Base-by-base conservation (phyloP, 2,888 invertebrate species). In the Tupiocoris notatus region DNA sequence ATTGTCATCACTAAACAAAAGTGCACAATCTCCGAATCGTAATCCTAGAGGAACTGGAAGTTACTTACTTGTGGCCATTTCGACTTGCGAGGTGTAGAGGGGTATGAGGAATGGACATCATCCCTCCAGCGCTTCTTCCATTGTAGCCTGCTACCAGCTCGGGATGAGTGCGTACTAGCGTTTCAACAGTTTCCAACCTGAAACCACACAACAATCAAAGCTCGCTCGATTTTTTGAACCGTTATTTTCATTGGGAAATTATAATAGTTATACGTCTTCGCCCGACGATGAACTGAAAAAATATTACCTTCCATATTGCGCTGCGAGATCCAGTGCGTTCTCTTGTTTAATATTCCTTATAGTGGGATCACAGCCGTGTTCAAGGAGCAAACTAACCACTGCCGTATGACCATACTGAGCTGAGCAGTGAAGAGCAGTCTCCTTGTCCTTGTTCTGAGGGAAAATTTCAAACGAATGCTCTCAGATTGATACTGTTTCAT, bases 41-140 rank as follows among this genome's bases (percentile, higher is more conserved):
- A n/a, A n/a, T n/a, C n/a, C n/a, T n/a, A n/a, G n/a, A n/a, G n/a
- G n/a, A n/a, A n/a, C n/a, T n/a, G n/a, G n/a, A n/a, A 3, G 12
- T 39, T 7, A 88, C 90, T 89, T 83, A 93, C 92, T 91, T 91
- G 85, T 94, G 93, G 3, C 97, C 98, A 86, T 96, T 95, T 80
- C 94, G 90, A 83, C 95, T 93, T 78, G 97, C 97, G 80, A 95
- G 87, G 84, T 97, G 97, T n/a, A 98, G 87, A 0, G 96, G 93
- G 9, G 96, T 92, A 82, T 94, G 91, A 77, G 91, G 87, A 83
- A 91, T 91, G 68, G 89, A 84, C 88, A 63, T 83, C 82, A 0
- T 84, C 84, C 75, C 81, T 82, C 77, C 84, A 81, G 75, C 83
- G 83, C 78, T 85, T 83, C 68, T 85, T 83, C 83, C 81, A 87